Evolutionary conservation across 2,888 invertebrate species (phyloP), one percentile per base, ranked within the genome.

Genomic region (Panzeria rudis): DNA sequence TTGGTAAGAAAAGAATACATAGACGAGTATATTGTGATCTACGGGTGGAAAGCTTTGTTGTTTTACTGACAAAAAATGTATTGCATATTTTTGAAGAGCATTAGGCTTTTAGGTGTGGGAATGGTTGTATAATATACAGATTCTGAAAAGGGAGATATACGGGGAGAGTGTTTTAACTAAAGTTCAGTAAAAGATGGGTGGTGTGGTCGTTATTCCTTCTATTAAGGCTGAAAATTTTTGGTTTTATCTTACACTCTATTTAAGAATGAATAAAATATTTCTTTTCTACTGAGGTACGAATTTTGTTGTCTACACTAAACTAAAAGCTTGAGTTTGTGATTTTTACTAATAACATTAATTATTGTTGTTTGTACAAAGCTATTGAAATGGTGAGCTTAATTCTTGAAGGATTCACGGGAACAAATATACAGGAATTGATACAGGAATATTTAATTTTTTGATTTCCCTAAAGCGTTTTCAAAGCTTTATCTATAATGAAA

Each of bases 1-100:
- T 66, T 15, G 59, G 35, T 61, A 66, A 68, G 47, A 59, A 35
- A 68, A 47, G 6, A 52, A 29, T 54, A 54, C 23, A 25, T 52
- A 35, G 50, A 13, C 8, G 23, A 52, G 25, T 61, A 61, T 47
- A 29, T 73, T 66, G 77, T 80, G 69, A 64, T 75, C 85, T 85
- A 82, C 78, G 82, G 81, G 62, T 59, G 80, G 66, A 47, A 78
- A 52, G 84, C 84, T 68, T 85, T 78, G 23, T 71, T 78, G 23
- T 71, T 54, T 52, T 62, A 71, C 62, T 73, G 68, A 69, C n/a
- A 64, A 32, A 66, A 75, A 71, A 86, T 80, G 86, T 86, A 72
- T 76, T 77, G 83, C 83, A 83, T 79, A 83, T 64, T 64, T n/a
- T 64, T 76, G 17, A 82, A 59, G 69, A 66, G 64, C 64, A 17